phyloP scores from a whole-genome alignment of 2,113 vertebrate genomes.

The Saccopteryx leptura region DNA sequence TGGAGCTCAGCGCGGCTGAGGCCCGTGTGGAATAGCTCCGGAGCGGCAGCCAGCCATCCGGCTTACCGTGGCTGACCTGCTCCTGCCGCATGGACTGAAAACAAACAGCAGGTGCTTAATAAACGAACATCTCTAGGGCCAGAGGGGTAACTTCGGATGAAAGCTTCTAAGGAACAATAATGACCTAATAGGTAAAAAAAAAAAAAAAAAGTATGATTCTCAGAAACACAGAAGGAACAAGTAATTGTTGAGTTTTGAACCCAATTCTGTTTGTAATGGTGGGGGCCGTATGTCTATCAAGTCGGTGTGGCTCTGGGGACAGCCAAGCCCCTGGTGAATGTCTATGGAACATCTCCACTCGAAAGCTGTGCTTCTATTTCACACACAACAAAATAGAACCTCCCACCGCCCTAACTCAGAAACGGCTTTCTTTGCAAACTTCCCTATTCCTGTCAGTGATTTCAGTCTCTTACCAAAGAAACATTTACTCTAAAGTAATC shows the following conservation, averaged over 20 bases:
- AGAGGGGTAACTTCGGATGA: neutral
- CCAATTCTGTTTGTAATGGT: neutral
- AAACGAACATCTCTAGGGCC: neutral
- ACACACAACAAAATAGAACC: neutral
- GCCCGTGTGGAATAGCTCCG: neutral
- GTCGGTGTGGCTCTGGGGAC: neutral
- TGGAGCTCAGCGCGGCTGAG: neutral
- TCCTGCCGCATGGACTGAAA: neutral
- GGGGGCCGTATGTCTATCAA: neutral
- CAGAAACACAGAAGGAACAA: neutral
- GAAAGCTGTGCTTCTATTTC: neutral
- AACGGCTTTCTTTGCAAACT: neutral
- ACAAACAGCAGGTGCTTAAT: neutral
- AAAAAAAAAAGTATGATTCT: neutral
- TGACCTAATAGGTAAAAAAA: constrained; percentile 33
- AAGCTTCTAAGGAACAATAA: neutral
- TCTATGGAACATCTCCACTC: neutral
- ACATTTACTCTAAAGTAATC: neutral
- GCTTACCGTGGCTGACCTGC: fast-evolving
- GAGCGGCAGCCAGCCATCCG: neutral
- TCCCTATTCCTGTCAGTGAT: neutral
- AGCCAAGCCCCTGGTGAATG: neutral
- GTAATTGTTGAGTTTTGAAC: neutral
- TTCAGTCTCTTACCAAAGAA: neutral
- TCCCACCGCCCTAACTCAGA: neutral